These are phyloP conservation scores for Drosophila lutescens DNA, from an alignment of 2,888 invertebrate genomes.

Conservation along the genomic window DNA sequence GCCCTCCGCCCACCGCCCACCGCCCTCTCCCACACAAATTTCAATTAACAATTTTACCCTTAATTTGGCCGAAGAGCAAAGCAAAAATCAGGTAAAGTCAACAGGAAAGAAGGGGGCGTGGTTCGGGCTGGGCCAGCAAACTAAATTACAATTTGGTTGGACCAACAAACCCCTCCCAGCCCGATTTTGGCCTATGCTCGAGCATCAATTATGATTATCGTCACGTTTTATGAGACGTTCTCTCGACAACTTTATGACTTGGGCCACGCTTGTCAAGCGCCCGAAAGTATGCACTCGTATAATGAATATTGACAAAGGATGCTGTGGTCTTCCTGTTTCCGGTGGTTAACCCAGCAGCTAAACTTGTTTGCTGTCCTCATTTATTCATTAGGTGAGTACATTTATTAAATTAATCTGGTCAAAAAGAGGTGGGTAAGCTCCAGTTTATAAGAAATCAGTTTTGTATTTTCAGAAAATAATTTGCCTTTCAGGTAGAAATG, in stretches of 20 bases:
- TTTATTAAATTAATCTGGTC: constrained; percentile 30
- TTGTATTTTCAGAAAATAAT: no score
- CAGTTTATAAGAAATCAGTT: no score
- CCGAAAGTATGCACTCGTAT: constrained; percentile 73
- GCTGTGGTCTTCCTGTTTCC: not conserved
- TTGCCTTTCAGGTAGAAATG: no score
- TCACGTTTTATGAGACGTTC: constrained; percentile 85
- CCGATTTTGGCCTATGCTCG: constrained; percentile 20
- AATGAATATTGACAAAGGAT: constrained; percentile 84
- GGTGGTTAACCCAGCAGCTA: constrained; percentile 17
- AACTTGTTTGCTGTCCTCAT: constrained; percentile 40
- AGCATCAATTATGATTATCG: constrained; percentile 85
- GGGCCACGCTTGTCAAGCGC: constrained; percentile 60
- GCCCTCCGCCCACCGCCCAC: not conserved
- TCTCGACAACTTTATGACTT: constrained; percentile 83
- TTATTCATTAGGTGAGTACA: constrained; percentile 49
- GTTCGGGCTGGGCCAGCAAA: constrained; percentile 37
- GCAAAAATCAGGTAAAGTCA: constrained; percentile 33
- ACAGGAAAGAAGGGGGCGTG: constrained; percentile 1
- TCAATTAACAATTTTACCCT: constrained; percentile 80
- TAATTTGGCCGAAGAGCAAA: constrained; percentile 70
- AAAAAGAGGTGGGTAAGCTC: not conserved
- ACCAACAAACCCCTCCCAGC: constrained; percentile 14
- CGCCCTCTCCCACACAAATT: constrained; percentile 58
- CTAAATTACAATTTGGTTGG: constrained; percentile 75